A percentile compares a stretch with the other conserved stretches of the same genome.
Evolutionary conservation across 2,797 vertebrate genomes (phyloP).

Genomic region (Sardinella longiceps): DNA sequence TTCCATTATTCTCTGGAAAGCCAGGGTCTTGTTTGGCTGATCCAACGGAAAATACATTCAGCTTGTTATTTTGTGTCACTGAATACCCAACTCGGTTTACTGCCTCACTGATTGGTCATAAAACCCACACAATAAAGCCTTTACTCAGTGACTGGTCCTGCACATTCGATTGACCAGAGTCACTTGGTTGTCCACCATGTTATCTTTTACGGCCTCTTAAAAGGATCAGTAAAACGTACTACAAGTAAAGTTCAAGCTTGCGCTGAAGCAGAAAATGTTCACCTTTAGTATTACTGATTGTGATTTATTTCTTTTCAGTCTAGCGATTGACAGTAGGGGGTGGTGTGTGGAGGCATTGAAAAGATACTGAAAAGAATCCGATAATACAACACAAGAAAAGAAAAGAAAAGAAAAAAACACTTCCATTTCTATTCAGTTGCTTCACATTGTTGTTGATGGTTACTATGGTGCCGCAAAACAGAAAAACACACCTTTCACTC

Average conservation of each 20-base stretch:
- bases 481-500: neutral
- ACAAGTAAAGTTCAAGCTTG: too few species aligned
- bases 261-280: too few species aligned
- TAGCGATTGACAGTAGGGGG: too few species aligned
- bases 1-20: neutral
- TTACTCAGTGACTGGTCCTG: neutral
- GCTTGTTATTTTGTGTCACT: neutral
- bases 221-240: too few species aligned
- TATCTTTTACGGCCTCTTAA: neutral
- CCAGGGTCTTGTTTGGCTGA: neutral
- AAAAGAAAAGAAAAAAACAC: neutral
- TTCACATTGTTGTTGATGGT: neutral
- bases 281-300: too few species aligned
- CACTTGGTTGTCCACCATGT: neutral
- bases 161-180: neutral
- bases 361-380: neutral
- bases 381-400: too few species aligned
- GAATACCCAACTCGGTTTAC: neutral
- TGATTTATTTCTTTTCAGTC: too few species aligned
- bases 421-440: neutral
- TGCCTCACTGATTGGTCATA: neutral
- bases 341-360: too few species aligned
- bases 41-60: too few species aligned
- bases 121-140: neutral
- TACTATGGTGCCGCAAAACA: neutral